Evolutionary conservation across 2,888 invertebrate genomes (phyloP).

Genomic region (Apodemia mormo): DNA sequence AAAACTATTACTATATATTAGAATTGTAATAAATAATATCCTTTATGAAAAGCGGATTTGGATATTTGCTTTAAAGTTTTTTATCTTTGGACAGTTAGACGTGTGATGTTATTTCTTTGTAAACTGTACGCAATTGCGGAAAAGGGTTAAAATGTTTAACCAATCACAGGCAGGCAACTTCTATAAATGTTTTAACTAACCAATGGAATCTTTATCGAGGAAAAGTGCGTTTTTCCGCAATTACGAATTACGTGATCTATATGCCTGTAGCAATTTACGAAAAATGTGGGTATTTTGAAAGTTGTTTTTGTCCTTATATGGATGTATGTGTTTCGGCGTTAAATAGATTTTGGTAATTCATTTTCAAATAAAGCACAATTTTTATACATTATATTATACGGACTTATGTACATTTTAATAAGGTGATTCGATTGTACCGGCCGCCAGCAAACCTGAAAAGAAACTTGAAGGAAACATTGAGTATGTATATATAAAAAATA

Average conservation of each 20-base stretch:
- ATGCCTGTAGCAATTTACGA: conserved; percentile 10
- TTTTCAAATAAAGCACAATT: conserved; percentile 17
- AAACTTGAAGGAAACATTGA: background rate
- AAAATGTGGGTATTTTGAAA: conserved; percentile 10
- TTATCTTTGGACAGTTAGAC: conserved; percentile 12
- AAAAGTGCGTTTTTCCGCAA: background rate
- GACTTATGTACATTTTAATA: conserved; percentile 16
- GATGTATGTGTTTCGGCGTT: conserved; percentile 15
- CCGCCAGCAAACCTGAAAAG: background rate
- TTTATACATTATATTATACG: conserved; percentile 14
- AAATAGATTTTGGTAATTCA: conserved; percentile 17
- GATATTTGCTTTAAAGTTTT: background rate
- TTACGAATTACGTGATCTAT: conserved; percentile 1
- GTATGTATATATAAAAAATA: too few species aligned
- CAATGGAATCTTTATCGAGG: background rate
- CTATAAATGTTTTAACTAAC: background rate
- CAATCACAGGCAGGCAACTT: conserved; percentile 2
- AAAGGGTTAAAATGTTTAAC: background rate
- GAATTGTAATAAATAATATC: too few species aligned
- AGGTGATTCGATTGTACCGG: background rate
- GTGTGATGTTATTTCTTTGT: conserved; percentile 12
- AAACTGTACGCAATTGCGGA: conserved; percentile 1
- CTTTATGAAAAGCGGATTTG: background rate
- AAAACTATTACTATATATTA: background rate
- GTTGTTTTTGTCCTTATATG: conserved; percentile 17